These are phyloP conservation scores for Mustela nigripes DNA, from an alignment of 2,113 vertebrate species.

Conservation along the genomic window DNA sequence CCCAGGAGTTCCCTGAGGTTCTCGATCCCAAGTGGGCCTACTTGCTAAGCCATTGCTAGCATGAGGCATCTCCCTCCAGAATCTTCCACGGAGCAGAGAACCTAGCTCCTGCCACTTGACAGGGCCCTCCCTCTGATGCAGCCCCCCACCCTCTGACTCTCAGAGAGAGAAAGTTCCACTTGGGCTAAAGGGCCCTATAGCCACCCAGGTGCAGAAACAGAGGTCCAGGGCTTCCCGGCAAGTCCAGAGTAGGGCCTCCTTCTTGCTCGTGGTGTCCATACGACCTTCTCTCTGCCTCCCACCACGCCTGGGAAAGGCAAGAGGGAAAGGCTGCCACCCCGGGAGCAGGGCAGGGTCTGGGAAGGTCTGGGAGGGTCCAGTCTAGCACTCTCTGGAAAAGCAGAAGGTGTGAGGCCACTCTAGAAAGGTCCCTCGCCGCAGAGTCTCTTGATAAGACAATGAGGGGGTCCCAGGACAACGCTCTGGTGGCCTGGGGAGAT, in stretches of 20 bases:
- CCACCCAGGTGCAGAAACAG: neutral
- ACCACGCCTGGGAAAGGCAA: fast-evolving
- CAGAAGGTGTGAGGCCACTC: neutral
- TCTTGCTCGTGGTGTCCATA: fast-evolving
- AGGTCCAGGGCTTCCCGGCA: neutral
- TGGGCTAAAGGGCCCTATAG: neutral
- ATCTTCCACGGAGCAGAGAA: fast-evolving
- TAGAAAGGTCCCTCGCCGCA: neutral
- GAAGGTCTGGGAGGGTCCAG: too few species aligned
- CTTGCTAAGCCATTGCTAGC: neutral
- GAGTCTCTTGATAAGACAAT: neutral
- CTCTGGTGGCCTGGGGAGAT: too few species aligned
- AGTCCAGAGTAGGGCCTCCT: fast-evolving
- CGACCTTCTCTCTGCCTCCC: neutral
- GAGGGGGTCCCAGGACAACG: fast-evolving
- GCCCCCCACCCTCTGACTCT: too few species aligned
- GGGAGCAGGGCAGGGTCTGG: neutral
- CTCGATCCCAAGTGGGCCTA: neutral
- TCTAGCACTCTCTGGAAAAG: too few species aligned
- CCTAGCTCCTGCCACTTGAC: neutral
- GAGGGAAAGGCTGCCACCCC: neutral
- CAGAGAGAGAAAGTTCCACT: too few species aligned
- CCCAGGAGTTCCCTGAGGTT: neutral
- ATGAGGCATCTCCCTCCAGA: neutral
- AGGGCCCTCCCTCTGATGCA: neutral